These are phyloP conservation scores for Automeris io DNA, from an alignment of 2,888 invertebrate species.

Conservation along the genomic window DNA sequence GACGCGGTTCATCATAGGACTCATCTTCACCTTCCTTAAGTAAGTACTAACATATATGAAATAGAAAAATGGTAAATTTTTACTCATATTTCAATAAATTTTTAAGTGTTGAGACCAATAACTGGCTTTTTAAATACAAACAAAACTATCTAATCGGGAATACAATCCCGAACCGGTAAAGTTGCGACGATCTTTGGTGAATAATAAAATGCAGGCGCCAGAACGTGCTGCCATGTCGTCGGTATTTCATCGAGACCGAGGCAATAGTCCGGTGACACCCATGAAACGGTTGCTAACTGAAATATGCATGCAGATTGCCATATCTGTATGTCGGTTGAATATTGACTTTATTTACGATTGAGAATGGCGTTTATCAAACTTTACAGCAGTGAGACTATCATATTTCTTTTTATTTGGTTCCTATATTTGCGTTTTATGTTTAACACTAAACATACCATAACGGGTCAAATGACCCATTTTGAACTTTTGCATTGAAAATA, in stretches of 20 bases:
- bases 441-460: too few relatives aligned
- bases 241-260: slow-evolving; percentile 19
- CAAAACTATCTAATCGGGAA: slow-evolving; percentile 14
- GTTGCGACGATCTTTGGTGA: slow-evolving; percentile 27
- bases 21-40: too few relatives aligned
- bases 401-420: background rate
- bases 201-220: slow-evolving; percentile 27
- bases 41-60: too few relatives aligned
- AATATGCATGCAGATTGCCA: slow-evolving; percentile 25
- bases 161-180: slow-evolving; percentile 15
- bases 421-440: background rate
- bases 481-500: too few relatives aligned
- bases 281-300: slow-evolving; percentile 27
- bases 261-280: slow-evolving; percentile 23
- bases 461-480: too few relatives aligned
- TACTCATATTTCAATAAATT: too few relatives aligned
- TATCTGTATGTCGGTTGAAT: slow-evolving; percentile 17
- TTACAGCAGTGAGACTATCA: background rate
- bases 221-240: slow-evolving; percentile 19
- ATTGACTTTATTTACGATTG: slow-evolving; percentile 6
- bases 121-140: slow-evolving; percentile 9
- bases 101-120: too few relatives aligned
- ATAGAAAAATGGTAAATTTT: too few relatives aligned
- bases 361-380: slow-evolving; percentile 1
- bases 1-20: too few relatives aligned